phyloP scores from a whole-genome alignment of 2,797 vertebrate genomes.

The Silurus lanzhouensis region DNA sequence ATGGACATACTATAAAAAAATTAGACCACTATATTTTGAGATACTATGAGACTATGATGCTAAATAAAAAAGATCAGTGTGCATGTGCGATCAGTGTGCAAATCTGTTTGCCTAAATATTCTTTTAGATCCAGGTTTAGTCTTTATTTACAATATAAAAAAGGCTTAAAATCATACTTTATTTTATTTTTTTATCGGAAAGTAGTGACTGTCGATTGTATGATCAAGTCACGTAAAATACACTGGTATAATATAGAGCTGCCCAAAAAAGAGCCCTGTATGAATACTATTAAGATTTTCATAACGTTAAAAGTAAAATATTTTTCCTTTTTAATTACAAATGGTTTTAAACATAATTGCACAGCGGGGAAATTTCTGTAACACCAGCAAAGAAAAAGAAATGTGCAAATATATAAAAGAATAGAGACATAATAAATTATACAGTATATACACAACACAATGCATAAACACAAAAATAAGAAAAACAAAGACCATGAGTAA shows the following conservation, averaged over 20 bases:
- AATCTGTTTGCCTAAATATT: not conserved
- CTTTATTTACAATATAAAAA: not conserved
- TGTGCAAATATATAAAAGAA: too few species aligned
- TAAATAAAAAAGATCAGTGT: not conserved
- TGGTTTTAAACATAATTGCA: too few species aligned
- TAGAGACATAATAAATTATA: too few species aligned
- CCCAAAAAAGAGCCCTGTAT: not conserved
- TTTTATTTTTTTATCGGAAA: not conserved
- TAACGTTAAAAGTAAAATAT: not conserved
- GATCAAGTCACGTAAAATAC: not conserved
- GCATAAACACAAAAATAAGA: too few species aligned
- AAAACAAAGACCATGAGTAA: too few species aligned
- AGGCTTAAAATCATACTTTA: not conserved
- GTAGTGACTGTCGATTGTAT: not conserved
- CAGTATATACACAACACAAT: too few species aligned
- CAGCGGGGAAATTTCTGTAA: too few species aligned
- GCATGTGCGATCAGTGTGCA: not conserved
- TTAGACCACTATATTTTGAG: too few species aligned
- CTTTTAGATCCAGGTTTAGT: not conserved
- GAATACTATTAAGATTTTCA: not conserved
- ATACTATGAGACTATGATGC: too few species aligned
- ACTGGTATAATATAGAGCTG: not conserved
- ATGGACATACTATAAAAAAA: too few species aligned
- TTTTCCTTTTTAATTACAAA: too few species aligned
- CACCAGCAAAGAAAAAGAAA: too few species aligned